Percentiles rank a stretch among this genome's conserved stretches.
Conservation (phyloP, 1,140 invertebrate species). For the Phenacoccus solenopsis region DNA sequence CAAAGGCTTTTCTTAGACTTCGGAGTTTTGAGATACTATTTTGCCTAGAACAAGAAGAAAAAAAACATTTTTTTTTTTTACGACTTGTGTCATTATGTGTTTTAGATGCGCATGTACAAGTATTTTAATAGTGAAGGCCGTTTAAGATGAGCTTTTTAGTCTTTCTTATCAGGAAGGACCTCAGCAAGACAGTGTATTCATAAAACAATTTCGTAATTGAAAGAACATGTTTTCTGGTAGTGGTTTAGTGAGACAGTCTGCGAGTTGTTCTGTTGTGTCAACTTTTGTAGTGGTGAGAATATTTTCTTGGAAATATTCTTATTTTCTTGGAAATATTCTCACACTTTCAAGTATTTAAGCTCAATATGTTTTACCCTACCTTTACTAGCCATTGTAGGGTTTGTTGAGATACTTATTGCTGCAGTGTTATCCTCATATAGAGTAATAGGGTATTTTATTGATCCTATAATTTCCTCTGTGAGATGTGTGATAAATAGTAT, state of each 20-base stretch:
- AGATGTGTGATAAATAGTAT: slow-evolving; percentile 20
- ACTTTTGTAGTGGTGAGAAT: neutral
- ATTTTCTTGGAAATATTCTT: no score
- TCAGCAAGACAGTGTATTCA: no score
- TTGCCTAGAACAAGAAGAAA: no score
- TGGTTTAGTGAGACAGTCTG: slow-evolving; percentile 21
- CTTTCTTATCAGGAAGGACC: no score
- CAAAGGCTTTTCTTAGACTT: no score
- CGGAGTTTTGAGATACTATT: no score
- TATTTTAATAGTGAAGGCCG: no score
- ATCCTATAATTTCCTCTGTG: neutral
- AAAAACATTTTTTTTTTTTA: no score
- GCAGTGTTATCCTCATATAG: slow-evolving; percentile 22
- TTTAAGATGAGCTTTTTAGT: no score
- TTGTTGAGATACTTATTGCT: slow-evolving; percentile 32
- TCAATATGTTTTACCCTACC: slow-evolving; percentile 31
- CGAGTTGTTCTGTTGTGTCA: slow-evolving; percentile 13
- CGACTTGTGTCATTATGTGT: no score
- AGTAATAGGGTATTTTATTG: neutral
- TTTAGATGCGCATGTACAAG: no score
- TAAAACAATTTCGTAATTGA: no score
- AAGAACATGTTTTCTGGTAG: neutral
- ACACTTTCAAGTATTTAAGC: slow-evolving; percentile 30
- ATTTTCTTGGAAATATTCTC: slow-evolving; percentile 10
- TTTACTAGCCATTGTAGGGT: slow-evolving; percentile 32